These are phyloP conservation scores for Aporrectodea caliginosa DNA, from an alignment of 1,140 invertebrate species.

Conservation along the genomic window DNA sequence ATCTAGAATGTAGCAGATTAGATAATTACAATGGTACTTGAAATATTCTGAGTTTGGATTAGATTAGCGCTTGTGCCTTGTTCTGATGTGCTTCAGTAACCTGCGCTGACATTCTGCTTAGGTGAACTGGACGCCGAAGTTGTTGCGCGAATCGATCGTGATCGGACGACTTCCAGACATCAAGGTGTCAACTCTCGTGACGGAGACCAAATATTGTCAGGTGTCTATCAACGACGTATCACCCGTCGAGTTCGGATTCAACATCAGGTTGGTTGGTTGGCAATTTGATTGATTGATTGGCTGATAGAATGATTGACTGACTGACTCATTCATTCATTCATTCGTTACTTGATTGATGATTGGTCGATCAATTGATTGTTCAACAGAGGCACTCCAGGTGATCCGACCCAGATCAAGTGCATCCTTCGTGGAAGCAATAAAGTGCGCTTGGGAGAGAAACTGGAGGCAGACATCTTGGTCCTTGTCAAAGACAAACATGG, in stretches of 20 bases:
- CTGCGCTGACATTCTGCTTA: no score
- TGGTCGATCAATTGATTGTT: no score
- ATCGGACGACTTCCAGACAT: slow-evolving; percentile 48
- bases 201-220: slow-evolving; percentile 52
- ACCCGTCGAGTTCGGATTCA: slow-evolving; percentile 48
- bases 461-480: slow-evolving; percentile 41
- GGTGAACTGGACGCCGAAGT: slow-evolving; percentile 52
- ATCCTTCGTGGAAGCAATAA: slow-evolving; percentile 39
- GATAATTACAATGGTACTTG: no score
- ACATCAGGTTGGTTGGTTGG: slow-evolving; percentile 48
- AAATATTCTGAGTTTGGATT: no score
- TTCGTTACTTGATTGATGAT: no score
- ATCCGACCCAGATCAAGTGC: slow-evolving; percentile 44
- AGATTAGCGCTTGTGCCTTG: no score
- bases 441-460: slow-evolving; percentile 40
- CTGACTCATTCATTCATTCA: no score
- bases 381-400: slow-evolving; percentile 42
- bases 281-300: no score
- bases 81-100: no score
- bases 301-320: no score
- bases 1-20: no score
- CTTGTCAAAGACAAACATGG: slow-evolving; percentile 46
- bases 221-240: slow-evolving; percentile 43
- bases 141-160: slow-evolving; percentile 40
- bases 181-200: slow-evolving; percentile 43